Conservation (phyloP, 1,140 invertebrate species). For the Bombyx mandarina region DNA sequence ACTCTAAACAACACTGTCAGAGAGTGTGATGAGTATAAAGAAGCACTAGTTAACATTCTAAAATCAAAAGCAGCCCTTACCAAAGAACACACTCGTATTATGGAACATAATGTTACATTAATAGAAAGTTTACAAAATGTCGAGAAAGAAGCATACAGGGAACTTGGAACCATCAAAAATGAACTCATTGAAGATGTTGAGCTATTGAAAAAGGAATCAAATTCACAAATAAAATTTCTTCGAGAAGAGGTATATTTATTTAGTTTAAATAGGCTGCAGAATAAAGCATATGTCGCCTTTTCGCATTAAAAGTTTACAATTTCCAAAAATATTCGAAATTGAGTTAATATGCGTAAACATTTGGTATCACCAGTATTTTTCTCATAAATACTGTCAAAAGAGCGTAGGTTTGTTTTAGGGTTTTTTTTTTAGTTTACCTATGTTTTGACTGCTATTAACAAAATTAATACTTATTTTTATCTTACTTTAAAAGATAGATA, state of each 20-base stretch:
- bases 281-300: neutral
- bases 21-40: slow-evolving; percentile 62
- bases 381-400: too few species aligned
- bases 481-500: too few species aligned
- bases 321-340: too few species aligned
- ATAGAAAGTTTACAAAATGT: slow-evolving; percentile 64
- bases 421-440: too few species aligned
- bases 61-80: slow-evolving; percentile 61
- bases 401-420: too few species aligned
- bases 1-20: slow-evolving; percentile 44
- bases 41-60: slow-evolving; percentile 55
- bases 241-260: slow-evolving; percentile 41
- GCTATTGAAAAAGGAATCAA: slow-evolving; percentile 55
- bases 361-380: too few species aligned
- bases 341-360: too few species aligned
- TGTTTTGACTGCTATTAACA: too few species aligned
- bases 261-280: too few species aligned
- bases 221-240: slow-evolving; percentile 51
- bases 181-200: slow-evolving; percentile 65
- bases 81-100: slow-evolving; percentile 60
- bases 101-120: slow-evolving; percentile 62
- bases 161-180: slow-evolving; percentile 56
- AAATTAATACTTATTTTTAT: too few species aligned
- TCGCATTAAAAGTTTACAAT: too few species aligned
- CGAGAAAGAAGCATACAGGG: slow-evolving; percentile 58